A percentile compares a stretch with the other conserved stretches of the same genome.
phyloP scores from a whole-genome alignment of 2,797 vertebrate species.

The Brotula barbata region DNA sequence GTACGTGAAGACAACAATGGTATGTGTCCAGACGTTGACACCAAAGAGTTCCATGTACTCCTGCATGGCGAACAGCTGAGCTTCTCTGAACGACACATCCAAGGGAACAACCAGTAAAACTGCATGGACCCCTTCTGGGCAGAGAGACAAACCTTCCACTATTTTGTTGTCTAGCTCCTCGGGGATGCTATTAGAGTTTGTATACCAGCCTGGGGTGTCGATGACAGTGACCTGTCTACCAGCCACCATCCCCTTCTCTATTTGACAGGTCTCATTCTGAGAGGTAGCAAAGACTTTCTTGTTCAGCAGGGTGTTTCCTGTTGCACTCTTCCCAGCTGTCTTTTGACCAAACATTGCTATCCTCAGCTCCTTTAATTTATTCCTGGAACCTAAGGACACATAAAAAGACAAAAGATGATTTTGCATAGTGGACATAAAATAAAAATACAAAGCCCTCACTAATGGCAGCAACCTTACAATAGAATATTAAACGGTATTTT shows the following conservation, averaged over 20 bases:
- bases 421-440: no score
- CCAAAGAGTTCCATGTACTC: conserved; percentile 50
- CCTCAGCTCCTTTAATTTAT: conserved; percentile 20
- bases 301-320: conserved; percentile 53
- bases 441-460: no score
- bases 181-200: conserved; percentile 1
- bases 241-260: conserved; percentile 1
- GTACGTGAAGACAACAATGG: conserved; percentile 58
- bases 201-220: conserved; percentile 55
- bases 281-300: conserved; percentile 31
- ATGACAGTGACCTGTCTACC: conserved; percentile 45
- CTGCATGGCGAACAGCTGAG: conserved; percentile 23
- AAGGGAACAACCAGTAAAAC: conserved; percentile 55
- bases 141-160: conserved; percentile 28
- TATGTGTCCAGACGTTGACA: conserved; percentile 53
- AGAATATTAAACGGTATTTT: no score
- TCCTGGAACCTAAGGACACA: conserved; percentile 35
- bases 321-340: conserved; percentile 49
- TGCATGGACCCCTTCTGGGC: conserved; percentile 34
- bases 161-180: conserved; percentile 45
- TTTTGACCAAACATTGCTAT: conserved; percentile 52
- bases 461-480: no score
- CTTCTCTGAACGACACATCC: conserved; percentile 35
- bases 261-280: conserved; percentile 8
- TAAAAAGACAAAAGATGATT: no score